Percentiles rank a stretch among this genome's conserved stretches.
These are phyloP conservation scores for Drosophila eugracilis DNA, from an alignment of 1,140 invertebrate genomes.

Conservation along the genomic window DNA sequence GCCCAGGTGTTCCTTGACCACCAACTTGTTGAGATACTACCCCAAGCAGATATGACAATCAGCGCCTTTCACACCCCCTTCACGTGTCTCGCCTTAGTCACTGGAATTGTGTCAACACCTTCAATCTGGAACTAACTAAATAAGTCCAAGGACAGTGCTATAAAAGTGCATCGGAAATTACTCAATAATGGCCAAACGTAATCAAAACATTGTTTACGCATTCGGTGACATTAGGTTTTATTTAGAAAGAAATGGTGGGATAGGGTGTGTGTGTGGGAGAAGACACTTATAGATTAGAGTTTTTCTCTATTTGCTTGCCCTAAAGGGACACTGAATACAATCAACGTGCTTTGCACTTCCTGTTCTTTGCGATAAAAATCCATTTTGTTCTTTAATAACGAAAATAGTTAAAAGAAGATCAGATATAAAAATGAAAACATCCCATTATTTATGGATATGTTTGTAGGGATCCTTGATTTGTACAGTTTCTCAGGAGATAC, in stretches of 20 bases:
- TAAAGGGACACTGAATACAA: conserved; percentile 9
- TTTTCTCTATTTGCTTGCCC: neutral
- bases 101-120: conserved; percentile 33
- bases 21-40: conserved; percentile 29
- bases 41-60: conserved; percentile 20
- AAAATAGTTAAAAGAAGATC: no score
- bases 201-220: conserved; percentile 14
- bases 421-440: no score
- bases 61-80: conserved; percentile 9
- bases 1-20: conserved; percentile 22
- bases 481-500: no score
- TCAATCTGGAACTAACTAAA: conserved; percentile 14
- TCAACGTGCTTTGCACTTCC: no score
- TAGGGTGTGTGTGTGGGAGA: conserved; percentile 1
- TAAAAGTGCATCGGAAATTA: conserved; percentile 48
- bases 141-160: conserved; percentile 18
- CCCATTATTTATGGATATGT: no score
- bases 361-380: neutral
- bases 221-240: conserved; percentile 13
- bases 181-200: conserved; percentile 32
- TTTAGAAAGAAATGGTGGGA: neutral
- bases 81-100: conserved; percentile 10
- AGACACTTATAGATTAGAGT: conserved; percentile 23
- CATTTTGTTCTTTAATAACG: no score
- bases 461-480: no score